A percentile compares a stretch with the other conserved stretches of the same genome.
Evolutionary conservation across 1,140 invertebrate species (phyloP).

Genomic region (Leptonema lineaticorne): DNA sequence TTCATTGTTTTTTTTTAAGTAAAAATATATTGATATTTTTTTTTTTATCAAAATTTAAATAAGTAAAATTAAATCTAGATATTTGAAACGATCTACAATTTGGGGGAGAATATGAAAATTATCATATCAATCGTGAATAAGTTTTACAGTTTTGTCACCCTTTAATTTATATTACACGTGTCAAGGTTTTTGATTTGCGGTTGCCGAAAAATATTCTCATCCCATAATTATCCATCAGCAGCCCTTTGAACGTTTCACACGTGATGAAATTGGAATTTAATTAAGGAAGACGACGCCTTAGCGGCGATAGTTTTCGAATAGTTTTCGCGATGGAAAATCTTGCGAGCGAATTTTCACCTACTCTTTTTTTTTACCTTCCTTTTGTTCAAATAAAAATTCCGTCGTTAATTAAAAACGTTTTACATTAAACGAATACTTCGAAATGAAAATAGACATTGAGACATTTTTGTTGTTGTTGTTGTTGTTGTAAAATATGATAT

Average conservation of each 20-base stretch:
- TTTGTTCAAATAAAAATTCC: too few relatives aligned
- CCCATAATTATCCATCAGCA: background rate
- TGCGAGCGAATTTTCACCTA: slow-evolving; percentile 1
- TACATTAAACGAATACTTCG: background rate
- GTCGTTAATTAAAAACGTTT: background rate
- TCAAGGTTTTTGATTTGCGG: slow-evolving; percentile 13
- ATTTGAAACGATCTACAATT: background rate
- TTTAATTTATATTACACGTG: slow-evolving; percentile 7
- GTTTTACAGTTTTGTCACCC: background rate
- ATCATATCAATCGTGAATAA: background rate
- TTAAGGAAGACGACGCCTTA: slow-evolving; percentile 13
- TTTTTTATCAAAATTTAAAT: background rate
- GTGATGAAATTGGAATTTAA: slow-evolving; percentile 11
- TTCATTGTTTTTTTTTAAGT: background rate
- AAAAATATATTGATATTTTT: too few relatives aligned
- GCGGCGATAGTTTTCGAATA: slow-evolving; percentile 10
- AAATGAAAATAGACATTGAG: too few relatives aligned
- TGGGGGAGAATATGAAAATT: background rate
- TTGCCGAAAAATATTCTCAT: background rate
- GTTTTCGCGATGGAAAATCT: background rate
- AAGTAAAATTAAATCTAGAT: background rate
- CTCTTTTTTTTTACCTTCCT: too few relatives aligned
- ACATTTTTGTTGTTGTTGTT: too few relatives aligned
- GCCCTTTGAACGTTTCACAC: background rate
- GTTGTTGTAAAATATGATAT: too few relatives aligned